phyloP scores from a whole-genome alignment of 2,797 vertebrate species.

The Neosilurus hyrtlii region DNA sequence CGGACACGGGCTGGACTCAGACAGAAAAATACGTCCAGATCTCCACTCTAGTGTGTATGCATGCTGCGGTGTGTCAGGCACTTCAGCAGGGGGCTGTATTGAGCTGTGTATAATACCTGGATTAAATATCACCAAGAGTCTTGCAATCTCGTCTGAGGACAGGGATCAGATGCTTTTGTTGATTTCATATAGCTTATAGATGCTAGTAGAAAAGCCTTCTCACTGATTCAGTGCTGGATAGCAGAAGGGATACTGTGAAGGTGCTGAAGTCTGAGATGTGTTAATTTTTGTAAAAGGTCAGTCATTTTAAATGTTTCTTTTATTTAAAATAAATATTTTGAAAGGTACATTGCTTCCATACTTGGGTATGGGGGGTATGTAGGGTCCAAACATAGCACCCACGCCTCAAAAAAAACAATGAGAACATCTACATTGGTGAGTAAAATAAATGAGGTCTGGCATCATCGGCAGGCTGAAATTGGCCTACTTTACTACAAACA shows the following conservation, averaged over 20 bases:
- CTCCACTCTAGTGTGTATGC: not conserved
- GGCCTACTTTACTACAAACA: too few species aligned
- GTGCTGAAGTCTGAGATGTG: not conserved
- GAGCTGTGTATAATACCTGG: not conserved
- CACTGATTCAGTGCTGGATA: not conserved
- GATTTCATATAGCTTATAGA: not conserved
- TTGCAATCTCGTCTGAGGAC: not conserved
- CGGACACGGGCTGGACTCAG: too few species aligned
- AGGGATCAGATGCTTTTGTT: too few species aligned
- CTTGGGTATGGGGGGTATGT: too few species aligned
- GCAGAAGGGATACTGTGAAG: not conserved
- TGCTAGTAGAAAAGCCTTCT: not conserved
- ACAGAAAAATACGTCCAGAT: too few species aligned
- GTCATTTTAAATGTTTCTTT: not conserved
- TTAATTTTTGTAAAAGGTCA: not conserved
- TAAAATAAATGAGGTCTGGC: too few species aligned
- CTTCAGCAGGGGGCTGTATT: slow-evolving; percentile 27
- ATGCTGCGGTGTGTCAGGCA: not conserved
- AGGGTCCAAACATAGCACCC: too few species aligned
- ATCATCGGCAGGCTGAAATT: too few species aligned
- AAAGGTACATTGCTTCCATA: too few species aligned
- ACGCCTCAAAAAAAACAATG: too few species aligned
- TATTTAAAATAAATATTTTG: not conserved
- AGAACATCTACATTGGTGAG: too few species aligned
- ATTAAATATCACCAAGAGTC: not conserved